These are phyloP conservation scores for Tetanocera ferruginea DNA, from an alignment of 2,888 invertebrate genomes.

Conservation along the genomic window DNA sequence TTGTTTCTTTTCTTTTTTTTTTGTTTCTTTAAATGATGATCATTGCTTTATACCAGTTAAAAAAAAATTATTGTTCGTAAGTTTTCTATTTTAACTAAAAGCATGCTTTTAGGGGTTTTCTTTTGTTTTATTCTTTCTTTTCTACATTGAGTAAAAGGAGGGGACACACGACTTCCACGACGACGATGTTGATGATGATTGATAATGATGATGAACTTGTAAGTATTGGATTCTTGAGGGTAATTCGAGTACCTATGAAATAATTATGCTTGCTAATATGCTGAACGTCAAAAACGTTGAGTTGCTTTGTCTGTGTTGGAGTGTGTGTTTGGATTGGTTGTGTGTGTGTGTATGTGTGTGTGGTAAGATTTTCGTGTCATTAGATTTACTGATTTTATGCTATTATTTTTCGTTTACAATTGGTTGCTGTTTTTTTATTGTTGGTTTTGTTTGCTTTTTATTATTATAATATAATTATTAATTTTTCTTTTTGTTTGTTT, in stretches of 20 bases:
- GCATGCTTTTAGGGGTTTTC: constrained; percentile 4
- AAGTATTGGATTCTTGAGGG: constrained; percentile 12
- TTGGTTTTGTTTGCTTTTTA: constrained; percentile 35
- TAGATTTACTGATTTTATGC: constrained; percentile 13
- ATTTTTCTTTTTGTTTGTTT: constrained; percentile 38
- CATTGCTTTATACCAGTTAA: neutral
- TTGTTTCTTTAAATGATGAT: neutral
- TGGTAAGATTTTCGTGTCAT: neutral
- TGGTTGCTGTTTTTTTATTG: constrained; percentile 35
- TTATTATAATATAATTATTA: constrained; percentile 28
- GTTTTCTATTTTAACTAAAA: constrained; percentile 25
- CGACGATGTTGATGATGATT: constrained; percentile 19
- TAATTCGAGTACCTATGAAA: constrained; percentile 27
- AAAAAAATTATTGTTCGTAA: constrained; percentile 10
- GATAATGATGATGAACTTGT: constrained; percentile 20
- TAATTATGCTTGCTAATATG: constrained; percentile 5
- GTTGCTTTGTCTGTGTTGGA: neutral
- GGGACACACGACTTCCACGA: constrained; percentile 20
- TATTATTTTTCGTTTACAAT: constrained; percentile 36
- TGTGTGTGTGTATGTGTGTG: neutral
- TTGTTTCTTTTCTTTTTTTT: constrained; percentile 2
- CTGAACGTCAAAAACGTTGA: neutral
- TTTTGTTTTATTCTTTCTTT: constrained; percentile 8
- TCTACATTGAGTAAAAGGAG: neutral
- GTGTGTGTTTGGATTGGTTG: neutral